These are phyloP conservation scores for Monarcha castaneiventris DNA, from an alignment of 2,113 vertebrate genomes.

Conservation along the genomic window DNA sequence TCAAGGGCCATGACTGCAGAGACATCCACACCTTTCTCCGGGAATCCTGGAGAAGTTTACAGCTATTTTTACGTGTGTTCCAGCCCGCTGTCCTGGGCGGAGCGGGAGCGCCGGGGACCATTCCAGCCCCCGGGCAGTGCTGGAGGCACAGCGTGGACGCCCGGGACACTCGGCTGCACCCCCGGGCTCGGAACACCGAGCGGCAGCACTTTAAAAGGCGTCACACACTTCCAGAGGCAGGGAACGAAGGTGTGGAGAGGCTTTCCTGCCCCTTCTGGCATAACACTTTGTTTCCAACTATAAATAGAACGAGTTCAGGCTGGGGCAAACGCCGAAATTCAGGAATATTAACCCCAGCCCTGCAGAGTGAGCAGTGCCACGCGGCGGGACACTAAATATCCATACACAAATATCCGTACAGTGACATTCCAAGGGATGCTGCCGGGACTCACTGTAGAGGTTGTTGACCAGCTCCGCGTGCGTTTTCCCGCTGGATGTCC, in stretches of 20 bases:
- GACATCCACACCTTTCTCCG: neutral
- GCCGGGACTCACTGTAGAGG: constrained; percentile 76
- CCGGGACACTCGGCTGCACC: neutral
- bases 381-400: accelerated
- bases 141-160: neutral
- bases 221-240: neutral
- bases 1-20: neutral
- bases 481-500: constrained; percentile 87
- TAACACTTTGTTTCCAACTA: neutral
- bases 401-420: accelerated
- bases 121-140: neutral
- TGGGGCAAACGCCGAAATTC: neutral
- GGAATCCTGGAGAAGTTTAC: neutral
- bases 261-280: neutral
- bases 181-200: neutral
- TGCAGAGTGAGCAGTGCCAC: accelerated
- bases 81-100: accelerated
- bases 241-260: neutral
- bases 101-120: neutral
- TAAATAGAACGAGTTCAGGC: neutral
- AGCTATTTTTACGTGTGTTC: accelerated
- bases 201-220: neutral
- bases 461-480: constrained; percentile 84
- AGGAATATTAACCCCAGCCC: accelerated
- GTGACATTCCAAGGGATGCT: neutral